Evolutionary conservation across 2,888 invertebrate species (phyloP).

Genomic region (Smittia sp.): DNA sequence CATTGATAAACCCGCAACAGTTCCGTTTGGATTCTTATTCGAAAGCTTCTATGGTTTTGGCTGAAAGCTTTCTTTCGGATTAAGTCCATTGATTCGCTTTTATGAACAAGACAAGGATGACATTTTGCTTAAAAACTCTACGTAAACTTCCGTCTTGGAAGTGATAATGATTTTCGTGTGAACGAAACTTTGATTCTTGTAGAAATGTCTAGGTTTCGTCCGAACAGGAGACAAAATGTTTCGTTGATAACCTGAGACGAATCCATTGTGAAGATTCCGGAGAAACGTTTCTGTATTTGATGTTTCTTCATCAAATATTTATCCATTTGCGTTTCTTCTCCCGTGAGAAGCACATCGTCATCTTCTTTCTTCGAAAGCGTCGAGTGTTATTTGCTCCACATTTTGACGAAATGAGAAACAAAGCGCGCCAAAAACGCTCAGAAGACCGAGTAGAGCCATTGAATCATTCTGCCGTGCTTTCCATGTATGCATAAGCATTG

Average conservation of each 20-base stretch:
- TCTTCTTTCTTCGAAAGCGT: neutral
- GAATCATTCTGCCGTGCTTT: neutral
- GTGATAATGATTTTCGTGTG: too few relatives aligned
- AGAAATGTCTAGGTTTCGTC: too few relatives aligned
- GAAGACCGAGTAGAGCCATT: neutral
- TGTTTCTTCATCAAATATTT: slow-evolving; percentile 1
- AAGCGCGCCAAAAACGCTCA: neutral
- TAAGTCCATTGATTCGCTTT: too few relatives aligned
- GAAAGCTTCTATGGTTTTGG: too few relatives aligned
- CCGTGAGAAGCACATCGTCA: slow-evolving; percentile 2
- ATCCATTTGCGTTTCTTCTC: slow-evolving; percentile 1
- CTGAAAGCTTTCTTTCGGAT: too few relatives aligned
- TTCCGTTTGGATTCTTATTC: neutral
- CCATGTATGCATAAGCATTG: neutral
- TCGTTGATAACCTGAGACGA: too few relatives aligned
- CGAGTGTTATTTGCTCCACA: neutral
- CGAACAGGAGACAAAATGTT: too few relatives aligned
- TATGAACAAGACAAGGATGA: too few relatives aligned
- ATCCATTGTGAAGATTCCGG: neutral
- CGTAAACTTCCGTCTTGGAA: too few relatives aligned
- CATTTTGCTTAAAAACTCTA: too few relatives aligned
- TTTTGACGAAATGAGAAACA: too few relatives aligned
- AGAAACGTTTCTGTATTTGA: neutral
- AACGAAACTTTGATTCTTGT: too few relatives aligned
- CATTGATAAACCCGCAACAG: neutral